A percentile compares a stretch with the other conserved stretches of the same genome.
Conservation (phyloP, 2,113 vertebrate genomes). For the Alaudala cheleensis region DNA sequence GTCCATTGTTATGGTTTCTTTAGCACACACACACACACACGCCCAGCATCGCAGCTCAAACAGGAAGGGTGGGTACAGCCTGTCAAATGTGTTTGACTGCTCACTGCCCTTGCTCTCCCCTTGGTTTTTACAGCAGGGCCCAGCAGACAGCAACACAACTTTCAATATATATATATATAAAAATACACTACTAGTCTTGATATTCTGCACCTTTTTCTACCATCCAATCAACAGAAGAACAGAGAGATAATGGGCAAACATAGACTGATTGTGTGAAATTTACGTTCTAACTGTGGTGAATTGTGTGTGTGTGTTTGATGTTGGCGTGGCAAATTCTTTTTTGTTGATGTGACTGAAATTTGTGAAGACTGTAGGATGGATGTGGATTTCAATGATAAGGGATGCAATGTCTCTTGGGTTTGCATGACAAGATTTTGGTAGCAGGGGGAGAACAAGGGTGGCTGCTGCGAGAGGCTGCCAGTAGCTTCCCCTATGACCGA, state of each 20-base stretch:
- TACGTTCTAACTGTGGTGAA: neutral
- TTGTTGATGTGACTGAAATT: neutral
- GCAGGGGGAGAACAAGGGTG: neutral
- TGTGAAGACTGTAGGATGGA: neutral
- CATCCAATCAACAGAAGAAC: neutral
- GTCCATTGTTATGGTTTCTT: constrained; percentile 9
- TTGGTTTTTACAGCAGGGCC: constrained; percentile 26
- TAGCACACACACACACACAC: neutral
- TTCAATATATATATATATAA: neutral
- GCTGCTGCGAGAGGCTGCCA: neutral
- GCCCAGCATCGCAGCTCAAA: constrained; percentile 20
- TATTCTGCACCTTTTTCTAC: neutral
- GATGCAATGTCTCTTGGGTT: neutral
- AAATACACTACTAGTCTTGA: neutral
- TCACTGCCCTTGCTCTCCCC: constrained; percentile 48
- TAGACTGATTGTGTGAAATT: neutral
- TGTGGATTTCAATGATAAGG: neutral
- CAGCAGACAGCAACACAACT: neutral
- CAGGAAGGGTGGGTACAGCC: constrained; percentile 64
- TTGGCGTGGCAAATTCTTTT: neutral
- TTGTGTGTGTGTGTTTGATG: neutral
- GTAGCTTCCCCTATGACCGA: neutral
- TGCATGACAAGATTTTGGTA: neutral
- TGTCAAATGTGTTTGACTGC: neutral
- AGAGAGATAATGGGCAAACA: neutral